Percentiles rank a stretch among this genome's conserved stretches.
Evolutionary conservation across 2,888 invertebrate genomes (phyloP).

Genomic region (Heliconius charithonia): DNA sequence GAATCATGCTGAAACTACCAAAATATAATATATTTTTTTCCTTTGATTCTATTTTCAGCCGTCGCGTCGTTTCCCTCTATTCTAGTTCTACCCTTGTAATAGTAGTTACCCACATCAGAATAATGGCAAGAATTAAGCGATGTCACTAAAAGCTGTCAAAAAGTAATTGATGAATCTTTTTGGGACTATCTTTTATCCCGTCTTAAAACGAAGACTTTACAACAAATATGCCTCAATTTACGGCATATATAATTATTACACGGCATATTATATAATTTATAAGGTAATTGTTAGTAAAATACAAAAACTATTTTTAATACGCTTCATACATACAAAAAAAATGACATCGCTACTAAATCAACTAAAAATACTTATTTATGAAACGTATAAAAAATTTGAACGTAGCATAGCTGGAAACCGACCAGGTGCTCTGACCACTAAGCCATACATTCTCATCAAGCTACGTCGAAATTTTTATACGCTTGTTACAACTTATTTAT

Average conservation of each 20-base stretch:
- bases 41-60: not conserved
- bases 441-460: too few species aligned
- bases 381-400: too few species aligned
- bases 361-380: not conserved
- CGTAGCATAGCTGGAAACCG: too few species aligned
- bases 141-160: constrained; percentile 30
- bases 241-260: not conserved
- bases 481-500: too few species aligned
- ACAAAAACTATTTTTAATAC: not conserved
- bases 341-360: not conserved
- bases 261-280: too few species aligned
- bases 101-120: constrained; percentile 37
- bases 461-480: too few species aligned
- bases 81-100: constrained; percentile 32
- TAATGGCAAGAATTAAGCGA: constrained; percentile 34
- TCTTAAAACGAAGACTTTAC: not conserved
- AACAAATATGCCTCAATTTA: not conserved
- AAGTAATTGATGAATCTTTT: constrained; percentile 32
- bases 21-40: not conserved
- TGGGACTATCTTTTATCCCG: constrained; percentile 4
- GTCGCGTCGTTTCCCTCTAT: constrained; percentile 7
- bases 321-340: not conserved
- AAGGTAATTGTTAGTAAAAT: not conserved
- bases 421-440: too few species aligned
- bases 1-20: not conserved